A percentile compares a stretch with the other conserved stretches of the same genome.
These are phyloP conservation scores for Scomber japonicus DNA, from an alignment of 2,113 vertebrate species.

Conservation along the genomic window DNA sequence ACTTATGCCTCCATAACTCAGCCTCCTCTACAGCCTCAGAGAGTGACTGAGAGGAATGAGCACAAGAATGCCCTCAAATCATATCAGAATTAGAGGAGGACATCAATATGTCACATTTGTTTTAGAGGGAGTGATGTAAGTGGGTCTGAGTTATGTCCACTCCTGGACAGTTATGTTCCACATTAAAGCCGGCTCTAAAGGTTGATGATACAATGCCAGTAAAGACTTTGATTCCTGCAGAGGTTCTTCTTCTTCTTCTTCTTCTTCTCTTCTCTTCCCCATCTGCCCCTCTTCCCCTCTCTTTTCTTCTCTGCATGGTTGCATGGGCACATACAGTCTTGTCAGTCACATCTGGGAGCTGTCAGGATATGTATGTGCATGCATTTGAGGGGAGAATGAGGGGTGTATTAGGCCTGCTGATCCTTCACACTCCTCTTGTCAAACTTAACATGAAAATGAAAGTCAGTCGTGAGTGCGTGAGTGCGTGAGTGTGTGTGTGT, in stretches of 20 bases:
- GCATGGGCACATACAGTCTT: constrained; percentile 75
- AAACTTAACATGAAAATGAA: constrained; percentile 81
- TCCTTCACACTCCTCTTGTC: constrained; percentile 83
- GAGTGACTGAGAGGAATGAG: constrained; percentile 49
- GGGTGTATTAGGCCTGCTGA: constrained; percentile 78
- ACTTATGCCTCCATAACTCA: constrained; percentile 59
- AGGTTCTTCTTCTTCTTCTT: not conserved
- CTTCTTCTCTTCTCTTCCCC: not conserved
- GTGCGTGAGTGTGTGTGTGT: constrained; percentile 29
- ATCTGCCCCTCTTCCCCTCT: not conserved
- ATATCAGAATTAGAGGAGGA: constrained; percentile 56
- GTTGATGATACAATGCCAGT: constrained; percentile 36
- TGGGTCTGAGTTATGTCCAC: constrained; percentile 54
- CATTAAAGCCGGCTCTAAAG: constrained; percentile 29
- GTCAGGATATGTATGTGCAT: constrained; percentile 76
- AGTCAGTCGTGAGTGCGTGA: constrained; percentile 47
- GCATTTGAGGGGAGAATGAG: constrained; percentile 60
- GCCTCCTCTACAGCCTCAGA: constrained; percentile 13
- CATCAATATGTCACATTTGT: constrained; percentile 67
- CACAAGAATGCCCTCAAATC: constrained; percentile 54
- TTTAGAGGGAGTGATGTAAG: constrained; percentile 59
- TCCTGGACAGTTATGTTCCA: constrained; percentile 46
- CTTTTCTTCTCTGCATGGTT: constrained; percentile 59
- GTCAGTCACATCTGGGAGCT: constrained; percentile 82
- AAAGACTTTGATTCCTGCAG: constrained; percentile 14